Base-by-base conservation (phyloP, 2,113 vertebrate species). In the Callospermophilus lateralis region DNA sequence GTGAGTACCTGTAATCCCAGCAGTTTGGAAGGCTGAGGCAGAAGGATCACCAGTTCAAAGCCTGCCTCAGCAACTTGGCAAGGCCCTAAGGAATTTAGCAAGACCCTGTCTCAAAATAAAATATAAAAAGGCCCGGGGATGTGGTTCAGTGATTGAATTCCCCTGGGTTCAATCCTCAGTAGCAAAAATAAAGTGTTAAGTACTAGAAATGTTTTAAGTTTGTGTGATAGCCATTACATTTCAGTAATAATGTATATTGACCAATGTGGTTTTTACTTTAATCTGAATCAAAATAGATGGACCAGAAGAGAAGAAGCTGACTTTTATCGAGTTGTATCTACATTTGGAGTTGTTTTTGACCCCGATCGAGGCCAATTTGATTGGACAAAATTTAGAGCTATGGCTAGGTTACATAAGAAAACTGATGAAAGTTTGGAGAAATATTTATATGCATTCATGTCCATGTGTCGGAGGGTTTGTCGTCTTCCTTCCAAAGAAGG, bases 301-400 rank as follows among this genome's bases (percentile, higher is more conserved):
- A 99, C 99, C 2, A 99, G 99, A 97, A 99, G 99, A 97, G 99
- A 99, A 98, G 99, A 99, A 97, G 99, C 99, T 10, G 99, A 99
- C 94, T 99, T 99, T 67, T 99, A 99, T 95, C 99, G 99, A 53
- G 99, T 99, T 5, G 99, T 99, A 17, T 99, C 99, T 58, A 99
- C 99, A 0, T 99, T 99, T 96, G 99, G 99, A 28, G 99, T 99
- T 2, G 99, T 99, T 76, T 99, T 99, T 97, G 99, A 99, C 98
- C 99, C 99, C 30, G 99, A 99, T 85, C 98, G 99, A 73, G 99
- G 99, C 12, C 98, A 99, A 0, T 99, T 99, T 96, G 99, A 99
- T 97, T 99, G 99, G 99, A 99, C 99, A 97, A 99, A 99, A 98
- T 99, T 99, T 97, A 98, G 99, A 98, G 99, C 99, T 2, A 99